phyloP scores from a whole-genome alignment of 2,113 vertebrate species.

The Nerophis lumbriciformis region DNA sequence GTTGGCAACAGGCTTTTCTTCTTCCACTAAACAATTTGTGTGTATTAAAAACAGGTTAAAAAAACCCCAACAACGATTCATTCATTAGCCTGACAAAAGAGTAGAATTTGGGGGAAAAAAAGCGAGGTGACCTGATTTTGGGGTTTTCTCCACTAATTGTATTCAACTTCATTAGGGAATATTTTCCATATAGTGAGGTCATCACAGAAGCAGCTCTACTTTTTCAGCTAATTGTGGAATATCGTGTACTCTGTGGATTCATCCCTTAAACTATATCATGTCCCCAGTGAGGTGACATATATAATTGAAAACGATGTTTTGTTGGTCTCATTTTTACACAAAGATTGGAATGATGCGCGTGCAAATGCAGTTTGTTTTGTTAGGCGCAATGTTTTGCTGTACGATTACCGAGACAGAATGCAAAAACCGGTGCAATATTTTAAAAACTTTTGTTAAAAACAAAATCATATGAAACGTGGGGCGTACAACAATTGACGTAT shows the following conservation, averaged over 20 bases:
- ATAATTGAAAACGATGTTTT: slow-evolving; percentile 20
- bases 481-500: too few relatives aligned
- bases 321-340: too few relatives aligned
- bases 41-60: background rate
- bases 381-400: too few relatives aligned
- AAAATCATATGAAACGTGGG: too few relatives aligned
- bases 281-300: slow-evolving; percentile 24
- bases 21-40: background rate
- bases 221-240: slow-evolving; percentile 53
- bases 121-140: slow-evolving; percentile 45
- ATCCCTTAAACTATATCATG: slow-evolving; percentile 42
- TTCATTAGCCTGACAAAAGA: slow-evolving; percentile 18
- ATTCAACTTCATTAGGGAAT: slow-evolving; percentile 28
- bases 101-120: slow-evolving; percentile 4
- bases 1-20: background rate
- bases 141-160: slow-evolving; percentile 60
- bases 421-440: too few relatives aligned
- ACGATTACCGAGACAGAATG: too few relatives aligned
- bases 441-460: too few relatives aligned
- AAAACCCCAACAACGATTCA: slow-evolving; percentile 2
- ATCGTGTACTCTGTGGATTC: slow-evolving; percentile 45
- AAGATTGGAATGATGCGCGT: too few relatives aligned
- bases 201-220: slow-evolving; percentile 48
- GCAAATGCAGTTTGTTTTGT: too few relatives aligned
- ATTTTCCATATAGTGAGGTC: slow-evolving; percentile 55